These are phyloP conservation scores for Oncorhynchus masou DNA, from an alignment of 2,113 vertebrate species.

Conservation along the genomic window DNA sequence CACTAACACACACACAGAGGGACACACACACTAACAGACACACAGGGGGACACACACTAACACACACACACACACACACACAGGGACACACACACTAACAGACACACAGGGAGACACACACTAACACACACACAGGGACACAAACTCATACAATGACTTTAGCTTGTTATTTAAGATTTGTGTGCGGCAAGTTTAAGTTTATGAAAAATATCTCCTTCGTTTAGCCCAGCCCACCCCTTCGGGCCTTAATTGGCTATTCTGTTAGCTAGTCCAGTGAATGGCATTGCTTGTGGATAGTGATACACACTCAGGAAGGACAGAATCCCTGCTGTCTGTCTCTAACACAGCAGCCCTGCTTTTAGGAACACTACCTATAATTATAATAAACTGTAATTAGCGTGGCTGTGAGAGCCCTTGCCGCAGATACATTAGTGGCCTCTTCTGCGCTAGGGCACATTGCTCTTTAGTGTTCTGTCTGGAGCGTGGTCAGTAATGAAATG, in stretches of 20 bases:
- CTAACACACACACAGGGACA: neutral
- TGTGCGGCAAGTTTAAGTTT: neutral
- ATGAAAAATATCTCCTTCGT: neutral
- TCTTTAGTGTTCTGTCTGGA: neutral
- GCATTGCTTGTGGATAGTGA: neutral
- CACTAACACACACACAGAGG: neutral
- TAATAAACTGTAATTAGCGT: constrained; percentile 14
- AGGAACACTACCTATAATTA: constrained; percentile 13
- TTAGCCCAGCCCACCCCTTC: neutral
- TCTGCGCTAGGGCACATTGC: neutral
- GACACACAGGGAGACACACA: neutral
- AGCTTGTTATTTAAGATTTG: neutral
- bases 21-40: no score
- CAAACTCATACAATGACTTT: neutral
- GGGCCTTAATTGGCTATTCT: neutral
- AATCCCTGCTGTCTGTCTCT: neutral
- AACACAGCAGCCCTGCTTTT: neutral
- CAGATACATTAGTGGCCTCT: constrained; percentile 3
- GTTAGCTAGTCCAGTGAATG: neutral
- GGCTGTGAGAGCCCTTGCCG: neutral
- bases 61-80: neutral
- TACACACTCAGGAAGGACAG: neutral
- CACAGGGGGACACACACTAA: neutral
- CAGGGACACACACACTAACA: neutral
- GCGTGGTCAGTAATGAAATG: neutral